phyloP scores from a whole-genome alignment of 2,113 vertebrate species.

The Vidua macroura region DNA sequence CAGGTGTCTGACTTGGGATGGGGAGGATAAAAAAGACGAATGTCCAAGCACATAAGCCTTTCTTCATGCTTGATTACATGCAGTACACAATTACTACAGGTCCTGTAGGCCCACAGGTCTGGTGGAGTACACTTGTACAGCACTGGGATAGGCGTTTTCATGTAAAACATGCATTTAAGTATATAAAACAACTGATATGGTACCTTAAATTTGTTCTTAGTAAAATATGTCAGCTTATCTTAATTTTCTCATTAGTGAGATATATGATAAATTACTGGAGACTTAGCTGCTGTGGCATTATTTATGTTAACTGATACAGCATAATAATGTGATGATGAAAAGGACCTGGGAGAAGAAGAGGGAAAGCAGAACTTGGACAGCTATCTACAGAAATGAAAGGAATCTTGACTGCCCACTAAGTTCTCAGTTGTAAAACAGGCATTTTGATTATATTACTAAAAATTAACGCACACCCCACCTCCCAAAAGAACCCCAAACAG shows the following conservation, averaged over 20 bases:
- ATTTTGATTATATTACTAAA: background rate
- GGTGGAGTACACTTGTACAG: background rate
- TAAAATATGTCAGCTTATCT: background rate
- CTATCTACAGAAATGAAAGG: background rate
- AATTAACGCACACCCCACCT: background rate
- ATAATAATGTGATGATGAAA: background rate
- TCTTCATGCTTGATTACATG: background rate
- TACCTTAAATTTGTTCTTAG: background rate
- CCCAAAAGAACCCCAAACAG: background rate
- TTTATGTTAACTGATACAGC: background rate
- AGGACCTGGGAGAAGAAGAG: background rate
- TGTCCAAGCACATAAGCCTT: background rate
- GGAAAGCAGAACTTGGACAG: background rate
- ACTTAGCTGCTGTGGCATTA: background rate
- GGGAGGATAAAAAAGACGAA: background rate
- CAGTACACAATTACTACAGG: background rate
- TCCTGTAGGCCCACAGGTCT: fast-evolving
- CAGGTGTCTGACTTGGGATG: background rate
- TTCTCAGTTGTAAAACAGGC: background rate
- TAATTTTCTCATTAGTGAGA: background rate
- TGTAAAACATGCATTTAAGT: background rate
- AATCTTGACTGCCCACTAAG: background rate
- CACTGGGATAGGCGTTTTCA: background rate
- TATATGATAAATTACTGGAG: background rate
- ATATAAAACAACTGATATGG: background rate